These are phyloP conservation scores for Sardina pilchardus DNA, from an alignment of 2,113 vertebrate genomes.

Conservation along the genomic window DNA sequence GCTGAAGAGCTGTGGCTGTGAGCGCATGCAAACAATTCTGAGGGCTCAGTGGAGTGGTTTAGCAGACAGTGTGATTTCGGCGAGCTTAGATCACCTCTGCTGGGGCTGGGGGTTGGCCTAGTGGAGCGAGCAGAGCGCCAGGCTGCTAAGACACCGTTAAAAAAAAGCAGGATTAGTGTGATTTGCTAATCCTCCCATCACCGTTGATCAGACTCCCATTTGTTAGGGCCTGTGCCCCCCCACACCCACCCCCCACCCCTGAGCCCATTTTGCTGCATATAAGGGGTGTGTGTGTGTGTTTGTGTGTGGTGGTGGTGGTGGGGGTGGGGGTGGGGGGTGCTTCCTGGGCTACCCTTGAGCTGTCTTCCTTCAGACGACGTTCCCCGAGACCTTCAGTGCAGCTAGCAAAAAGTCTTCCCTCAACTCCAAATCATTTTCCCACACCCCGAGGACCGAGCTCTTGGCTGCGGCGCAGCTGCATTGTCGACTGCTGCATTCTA, in stretches of 20 bases:
- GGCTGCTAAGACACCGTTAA: conserved; percentile 13
- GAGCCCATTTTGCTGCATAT: no score
- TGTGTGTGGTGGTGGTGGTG: no score
- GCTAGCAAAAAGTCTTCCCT: not conserved
- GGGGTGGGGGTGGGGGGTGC: not conserved
- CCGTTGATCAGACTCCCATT: conserved; percentile 29
- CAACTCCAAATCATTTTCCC: not conserved
- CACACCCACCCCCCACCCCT: not conserved
- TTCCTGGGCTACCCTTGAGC: not conserved
- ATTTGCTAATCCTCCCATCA: conserved; percentile 38
- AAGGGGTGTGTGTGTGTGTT: no score
- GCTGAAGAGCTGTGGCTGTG: not conserved
- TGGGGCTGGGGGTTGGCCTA: not conserved
- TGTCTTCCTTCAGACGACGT: not conserved
- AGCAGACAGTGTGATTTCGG: conserved; percentile 17
- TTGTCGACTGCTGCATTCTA: not conserved
- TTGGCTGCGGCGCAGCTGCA: not conserved
- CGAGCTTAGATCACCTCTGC: conserved; percentile 19
- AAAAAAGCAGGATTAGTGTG: conserved; percentile 27
- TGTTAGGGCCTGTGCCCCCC: conserved; percentile 10
- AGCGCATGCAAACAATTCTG: not conserved
- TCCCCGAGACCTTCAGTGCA: not conserved
- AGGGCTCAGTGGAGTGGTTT: not conserved
- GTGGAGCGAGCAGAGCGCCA: conserved; percentile 14
- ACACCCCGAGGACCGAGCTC: not conserved